Evolutionary conservation across 1,140 invertebrate genomes (phyloP).

Genomic region (Drosophila sp.): DNA sequence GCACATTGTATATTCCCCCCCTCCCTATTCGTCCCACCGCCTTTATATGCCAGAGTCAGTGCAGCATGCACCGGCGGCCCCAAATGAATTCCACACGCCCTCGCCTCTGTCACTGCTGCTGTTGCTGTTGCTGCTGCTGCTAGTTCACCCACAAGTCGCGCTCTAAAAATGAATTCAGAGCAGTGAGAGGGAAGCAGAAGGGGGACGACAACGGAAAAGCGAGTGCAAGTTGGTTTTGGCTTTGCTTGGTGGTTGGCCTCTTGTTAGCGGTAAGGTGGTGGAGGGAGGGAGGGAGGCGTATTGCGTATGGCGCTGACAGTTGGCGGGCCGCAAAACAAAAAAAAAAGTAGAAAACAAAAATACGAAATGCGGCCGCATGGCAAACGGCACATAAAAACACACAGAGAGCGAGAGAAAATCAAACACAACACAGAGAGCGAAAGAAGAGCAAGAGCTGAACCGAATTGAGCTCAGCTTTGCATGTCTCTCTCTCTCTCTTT

Average conservation of each 20-base stretch:
- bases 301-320: conserved; percentile 22
- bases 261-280: neutral
- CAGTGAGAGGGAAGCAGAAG: conserved; percentile 6
- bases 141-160: conserved; percentile 18
- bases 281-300: neutral
- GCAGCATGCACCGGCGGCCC: conserved; percentile 67
- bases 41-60: conserved; percentile 40
- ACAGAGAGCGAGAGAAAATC: neutral
- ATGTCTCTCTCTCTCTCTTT: neutral
- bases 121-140: conserved; percentile 12
- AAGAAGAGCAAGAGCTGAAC: conserved; percentile 16
- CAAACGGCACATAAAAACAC: neutral
- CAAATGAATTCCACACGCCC: conserved; percentile 59
- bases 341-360: conserved; percentile 25
- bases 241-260: conserved; percentile 1
- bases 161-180: conserved; percentile 23
- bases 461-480: conserved; percentile 8
- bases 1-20: conserved; percentile 16
- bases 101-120: conserved; percentile 33
- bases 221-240: conserved; percentile 2
- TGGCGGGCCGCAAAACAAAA: conserved; percentile 26
- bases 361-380: conserved; percentile 43
- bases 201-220: conserved; percentile 14
- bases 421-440: neutral
- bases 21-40: neutral